These are phyloP conservation scores for Neoaliturus tenellus DNA, from an alignment of 2,888 invertebrate genomes.

Conservation along the genomic window DNA sequence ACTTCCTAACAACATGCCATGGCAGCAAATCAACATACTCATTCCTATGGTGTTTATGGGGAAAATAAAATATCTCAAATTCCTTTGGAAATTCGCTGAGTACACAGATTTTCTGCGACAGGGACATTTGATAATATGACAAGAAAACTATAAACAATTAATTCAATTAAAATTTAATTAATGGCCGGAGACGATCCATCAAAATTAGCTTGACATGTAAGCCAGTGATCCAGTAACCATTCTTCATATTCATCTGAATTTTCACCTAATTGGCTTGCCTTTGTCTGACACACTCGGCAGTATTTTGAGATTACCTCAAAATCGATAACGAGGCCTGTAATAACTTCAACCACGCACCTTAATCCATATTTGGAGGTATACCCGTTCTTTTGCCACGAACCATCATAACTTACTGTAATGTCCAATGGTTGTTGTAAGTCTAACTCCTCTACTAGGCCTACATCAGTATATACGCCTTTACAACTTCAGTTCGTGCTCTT, in stretches of 20 bases:
- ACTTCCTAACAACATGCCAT: too few species aligned
- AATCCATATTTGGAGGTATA: constrained; percentile 37
- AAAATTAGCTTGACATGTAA: constrained; percentile 35
- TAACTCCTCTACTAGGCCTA: neutral
- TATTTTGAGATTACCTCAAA: neutral
- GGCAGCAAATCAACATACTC: too few species aligned
- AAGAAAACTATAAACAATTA: too few species aligned
- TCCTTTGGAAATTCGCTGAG: too few species aligned
- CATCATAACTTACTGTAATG: constrained; percentile 26
- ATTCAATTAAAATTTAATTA: too few species aligned
- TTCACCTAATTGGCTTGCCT: neutral
- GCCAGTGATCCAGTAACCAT: constrained; percentile 24
- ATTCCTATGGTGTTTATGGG: too few species aligned
- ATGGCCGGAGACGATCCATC: constrained; percentile 25
- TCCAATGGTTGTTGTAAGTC: neutral
- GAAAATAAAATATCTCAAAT: too few species aligned
- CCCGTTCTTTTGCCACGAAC: constrained; percentile 23
- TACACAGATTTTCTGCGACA: too few species aligned
- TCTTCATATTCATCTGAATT: constrained; percentile 7
- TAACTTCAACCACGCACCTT: neutral
- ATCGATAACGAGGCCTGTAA: constrained; percentile 25
- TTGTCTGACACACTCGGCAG: neutral
- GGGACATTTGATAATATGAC: too few species aligned
- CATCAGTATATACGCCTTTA: constrained; percentile 27
- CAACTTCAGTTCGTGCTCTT: constrained; percentile 12